Base-by-base conservation (phyloP, 2,113 vertebrate species). In the Burhinus bistriatus region DNA sequence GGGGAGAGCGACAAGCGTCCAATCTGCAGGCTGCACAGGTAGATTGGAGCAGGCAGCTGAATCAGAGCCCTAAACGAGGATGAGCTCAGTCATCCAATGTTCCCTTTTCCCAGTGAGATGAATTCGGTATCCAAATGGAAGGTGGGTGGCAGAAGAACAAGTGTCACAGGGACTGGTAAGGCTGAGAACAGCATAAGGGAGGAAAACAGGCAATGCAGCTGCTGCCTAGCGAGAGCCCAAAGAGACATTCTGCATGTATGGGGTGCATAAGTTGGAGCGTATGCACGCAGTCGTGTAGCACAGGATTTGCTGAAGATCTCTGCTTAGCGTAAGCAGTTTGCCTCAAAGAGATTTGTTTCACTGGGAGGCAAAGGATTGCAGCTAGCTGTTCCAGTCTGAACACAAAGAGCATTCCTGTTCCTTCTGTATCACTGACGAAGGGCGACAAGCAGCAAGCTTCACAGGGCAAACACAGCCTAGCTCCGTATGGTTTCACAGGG, bases 241-340 rank as follows among this genome's bases (percentile, higher is more conserved):
- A n/a, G 64, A 38, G 19, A 52, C 7, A 38, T 36, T 6, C 1
- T 20, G 59, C 57, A 75, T 5, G 22, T 47, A 7, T 13, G 9
- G 49, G 73, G 26, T 13, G 30, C 29, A 0, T 18, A 51, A 91
- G 79, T 47, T 55, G 36, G 65, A 73, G 38, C 2, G 3, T 36
- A 32, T 5, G 23, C 23, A 38, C 5, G 26, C 15, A 54, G 59
- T 42, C 14, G 17, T 0, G 2, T 26, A 89, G 88, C 57, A 52
- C 78, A 83, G 42, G 59, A 57, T 87, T 80, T 95, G 54, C 68
- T 73, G 40, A 79, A 87, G 55, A 45, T 5, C 51, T 94, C 62
- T 83, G 14, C 76, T 95, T 85, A 58, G 91, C 30, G 18, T 68
- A 59, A 57, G 65, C 61, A 71, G 47, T 49, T 84, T 75, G 40